phyloP scores from a whole-genome alignment of 2,113 vertebrate genomes.

The Plecotus auritus region DNA sequence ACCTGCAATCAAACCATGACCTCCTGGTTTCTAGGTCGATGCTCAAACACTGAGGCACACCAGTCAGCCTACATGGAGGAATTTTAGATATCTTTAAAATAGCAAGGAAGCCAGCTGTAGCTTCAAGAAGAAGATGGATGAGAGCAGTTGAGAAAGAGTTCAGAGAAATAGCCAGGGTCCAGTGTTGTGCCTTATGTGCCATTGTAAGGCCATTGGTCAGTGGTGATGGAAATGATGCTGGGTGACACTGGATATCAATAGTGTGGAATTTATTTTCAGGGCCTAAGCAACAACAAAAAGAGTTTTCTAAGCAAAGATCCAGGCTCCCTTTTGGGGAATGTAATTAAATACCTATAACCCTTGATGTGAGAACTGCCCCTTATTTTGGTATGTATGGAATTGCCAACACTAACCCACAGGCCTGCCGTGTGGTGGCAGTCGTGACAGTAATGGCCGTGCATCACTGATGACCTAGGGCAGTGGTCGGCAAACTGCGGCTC shows the following conservation, averaged over 20 bases:
- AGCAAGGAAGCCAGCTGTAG: not conserved
- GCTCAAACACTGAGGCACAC: no score
- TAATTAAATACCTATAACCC: not conserved
- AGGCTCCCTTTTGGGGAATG: rapidly evolving
- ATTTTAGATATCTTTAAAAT: not conserved
- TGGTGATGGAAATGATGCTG: not conserved
- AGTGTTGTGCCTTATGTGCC: not conserved
- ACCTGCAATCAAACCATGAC: no score
- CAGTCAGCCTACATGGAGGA: not conserved
- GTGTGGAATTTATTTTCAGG: not conserved
- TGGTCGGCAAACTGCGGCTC: no score
- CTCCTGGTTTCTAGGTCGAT: no score
- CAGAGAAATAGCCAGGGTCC: not conserved
- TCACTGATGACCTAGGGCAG: not conserved
- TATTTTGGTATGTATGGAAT: not conserved
- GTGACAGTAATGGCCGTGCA: rapidly evolving
- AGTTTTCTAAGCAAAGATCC: not conserved
- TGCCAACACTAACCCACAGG: not conserved
- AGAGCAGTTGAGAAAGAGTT: not conserved
- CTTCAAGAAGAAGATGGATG: not conserved
- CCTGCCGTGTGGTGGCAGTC: rapidly evolving
- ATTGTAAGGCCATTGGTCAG: not conserved
- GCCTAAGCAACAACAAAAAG: not conserved
- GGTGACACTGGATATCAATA: not conserved
- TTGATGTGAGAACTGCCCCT: not conserved